phyloP scores from a whole-genome alignment of 2,888 invertebrate species.

The Callimorpha dominula region DNA sequence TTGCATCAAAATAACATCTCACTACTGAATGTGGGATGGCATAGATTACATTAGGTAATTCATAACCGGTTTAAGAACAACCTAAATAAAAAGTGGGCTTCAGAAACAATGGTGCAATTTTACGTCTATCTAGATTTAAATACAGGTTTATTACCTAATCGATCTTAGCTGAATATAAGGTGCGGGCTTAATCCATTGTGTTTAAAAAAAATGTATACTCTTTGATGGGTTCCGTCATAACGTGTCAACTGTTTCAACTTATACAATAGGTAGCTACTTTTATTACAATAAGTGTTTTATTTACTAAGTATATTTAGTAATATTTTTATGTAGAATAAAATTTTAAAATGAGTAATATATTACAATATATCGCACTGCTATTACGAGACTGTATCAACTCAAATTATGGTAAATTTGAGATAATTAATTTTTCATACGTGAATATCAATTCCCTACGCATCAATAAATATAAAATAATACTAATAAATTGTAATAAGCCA shows the following conservation, averaged over 20 bases:
- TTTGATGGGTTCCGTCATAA: background rate
- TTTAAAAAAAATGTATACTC: slow-evolving; percentile 33
- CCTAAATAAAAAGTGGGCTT: slow-evolving; percentile 65
- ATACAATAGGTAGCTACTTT: background rate
- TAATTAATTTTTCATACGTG: no score
- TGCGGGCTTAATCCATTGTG: slow-evolving; percentile 44
- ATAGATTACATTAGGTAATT: slow-evolving; percentile 33
- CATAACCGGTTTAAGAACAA: slow-evolving; percentile 44
- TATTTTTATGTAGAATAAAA: no score
- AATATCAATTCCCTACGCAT: no score
- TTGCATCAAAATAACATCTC: slow-evolving; percentile 26
- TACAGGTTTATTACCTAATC: slow-evolving; percentile 71
- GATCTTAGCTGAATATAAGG: slow-evolving; percentile 44
- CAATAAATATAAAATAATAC: no score
- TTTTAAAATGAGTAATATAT: no score
- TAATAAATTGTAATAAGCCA: no score
- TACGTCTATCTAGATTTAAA: slow-evolving; percentile 66
- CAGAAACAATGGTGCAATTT: slow-evolving; percentile 68
- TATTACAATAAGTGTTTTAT: background rate
- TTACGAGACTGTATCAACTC: no score
- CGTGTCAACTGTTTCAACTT: background rate
- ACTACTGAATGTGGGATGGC: slow-evolving; percentile 36
- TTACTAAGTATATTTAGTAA: no score
- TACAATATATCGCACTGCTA: no score
- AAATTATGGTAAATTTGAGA: no score